phyloP scores from a whole-genome alignment of 2,888 invertebrate species.

The Apeira syringaria region DNA sequence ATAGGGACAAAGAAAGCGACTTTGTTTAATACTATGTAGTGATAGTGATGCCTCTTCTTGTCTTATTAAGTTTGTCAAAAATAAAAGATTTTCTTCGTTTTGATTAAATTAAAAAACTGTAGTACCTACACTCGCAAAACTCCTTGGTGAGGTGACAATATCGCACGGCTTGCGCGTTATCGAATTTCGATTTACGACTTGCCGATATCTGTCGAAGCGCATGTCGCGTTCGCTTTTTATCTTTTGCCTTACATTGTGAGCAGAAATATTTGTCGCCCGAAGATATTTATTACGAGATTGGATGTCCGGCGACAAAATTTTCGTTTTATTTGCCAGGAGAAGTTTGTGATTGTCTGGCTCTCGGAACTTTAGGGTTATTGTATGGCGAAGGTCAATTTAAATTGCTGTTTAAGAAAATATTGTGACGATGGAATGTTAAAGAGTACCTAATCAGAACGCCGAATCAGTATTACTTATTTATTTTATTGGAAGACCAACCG shows the following conservation, averaged over 20 bases:
- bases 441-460: too few relatives aligned
- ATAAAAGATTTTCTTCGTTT: too few relatives aligned
- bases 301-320: conserved; percentile 29
- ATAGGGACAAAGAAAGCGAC: too few relatives aligned
- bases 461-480: too few relatives aligned
- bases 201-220: conserved; percentile 65
- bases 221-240: conserved; percentile 62
- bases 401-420: conserved; percentile 1
- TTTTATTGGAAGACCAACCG: too few relatives aligned
- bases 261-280: conserved; percentile 44
- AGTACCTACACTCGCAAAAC: too few relatives aligned
- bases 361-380: conserved; percentile 1
- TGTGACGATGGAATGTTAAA: too few relatives aligned
- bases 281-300: conserved; percentile 34
- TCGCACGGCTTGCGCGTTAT: conserved; percentile 52
- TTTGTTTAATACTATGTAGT: too few relatives aligned
- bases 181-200: conserved; percentile 76
- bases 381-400: not conserved
- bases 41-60: too few relatives aligned
- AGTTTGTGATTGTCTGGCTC: conserved; percentile 16
- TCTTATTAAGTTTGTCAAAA: too few relatives aligned
- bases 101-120: too few relatives aligned
- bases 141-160: conserved; percentile 49
- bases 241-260: conserved; percentile 55
- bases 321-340: conserved; percentile 21